Evolutionary conservation across 2,888 invertebrate genomes (phyloP).

Genomic region (Athalia rosae): DNA sequence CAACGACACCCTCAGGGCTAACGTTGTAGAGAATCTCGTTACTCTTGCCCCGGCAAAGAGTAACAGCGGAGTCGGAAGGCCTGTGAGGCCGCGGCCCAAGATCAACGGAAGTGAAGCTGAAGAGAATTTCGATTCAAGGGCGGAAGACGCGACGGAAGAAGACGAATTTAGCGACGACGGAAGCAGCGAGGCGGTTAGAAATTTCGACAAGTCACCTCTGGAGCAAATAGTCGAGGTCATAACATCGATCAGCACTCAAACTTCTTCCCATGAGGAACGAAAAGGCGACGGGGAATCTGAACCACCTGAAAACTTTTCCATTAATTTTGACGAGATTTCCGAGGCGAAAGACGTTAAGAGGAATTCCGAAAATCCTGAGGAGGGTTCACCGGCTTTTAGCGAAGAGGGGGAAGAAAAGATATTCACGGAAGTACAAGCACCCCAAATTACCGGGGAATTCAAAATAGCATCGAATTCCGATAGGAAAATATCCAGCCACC

Average conservation of each 20-base stretch:
- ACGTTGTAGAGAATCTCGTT: conserved; percentile 72
- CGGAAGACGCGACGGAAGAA: conserved; percentile 51
- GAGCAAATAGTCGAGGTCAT: conserved; percentile 71
- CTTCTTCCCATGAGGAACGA: conserved; percentile 61
- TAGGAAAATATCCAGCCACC: conserved; percentile 60
- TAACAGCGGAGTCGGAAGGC: conserved; percentile 84
- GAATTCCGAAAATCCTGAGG: background rate
- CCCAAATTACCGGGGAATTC: conserved; percentile 42
- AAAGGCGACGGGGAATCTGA: background rate
- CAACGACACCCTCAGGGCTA: conserved; percentile 67
- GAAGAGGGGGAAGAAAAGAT: conserved; percentile 20
- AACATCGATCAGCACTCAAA: conserved; percentile 71
- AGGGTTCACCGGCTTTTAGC: too few relatives aligned
- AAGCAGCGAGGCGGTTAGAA: conserved; percentile 5
- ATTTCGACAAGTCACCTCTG: conserved; percentile 43
- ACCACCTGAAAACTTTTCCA: too few relatives aligned
- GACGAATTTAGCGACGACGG: conserved; percentile 43
- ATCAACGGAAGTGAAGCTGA: conserved; percentile 61
- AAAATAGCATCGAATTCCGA: conserved; percentile 58
- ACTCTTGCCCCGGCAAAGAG: conserved; percentile 87
- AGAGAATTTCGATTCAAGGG: background rate
- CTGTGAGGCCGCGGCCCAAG: conserved; percentile 80
- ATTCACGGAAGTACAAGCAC: conserved; percentile 47
- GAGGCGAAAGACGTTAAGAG: conserved; percentile 27
- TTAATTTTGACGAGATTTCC: conserved; percentile 42